A percentile compares a stretch with the other conserved stretches of the same genome.
These are phyloP conservation scores for Diadema setosum DNA, from an alignment of 35 echinoderm and acorn worm genomes.

Conservation along the genomic window DNA sequence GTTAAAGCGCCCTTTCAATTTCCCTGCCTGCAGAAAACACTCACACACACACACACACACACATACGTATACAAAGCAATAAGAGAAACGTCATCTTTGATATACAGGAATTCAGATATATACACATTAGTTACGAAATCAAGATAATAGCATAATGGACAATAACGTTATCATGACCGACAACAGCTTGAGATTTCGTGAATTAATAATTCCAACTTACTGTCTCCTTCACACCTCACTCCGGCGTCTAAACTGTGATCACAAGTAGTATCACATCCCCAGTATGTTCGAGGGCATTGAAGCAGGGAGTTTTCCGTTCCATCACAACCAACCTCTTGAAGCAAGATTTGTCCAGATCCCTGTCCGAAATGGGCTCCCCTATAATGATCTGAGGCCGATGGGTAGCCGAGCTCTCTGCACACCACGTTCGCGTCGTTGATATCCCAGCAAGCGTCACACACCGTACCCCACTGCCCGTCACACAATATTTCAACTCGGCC, in stretches of 20 bases:
- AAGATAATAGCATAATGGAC: too few relatives aligned
- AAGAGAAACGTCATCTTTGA: too few relatives aligned
- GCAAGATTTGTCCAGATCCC: constrained; percentile 2
- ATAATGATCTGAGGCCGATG: neutral
- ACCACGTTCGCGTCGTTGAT: constrained; percentile 26
- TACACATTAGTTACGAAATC: too few relatives aligned
- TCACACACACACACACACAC: too few relatives aligned
- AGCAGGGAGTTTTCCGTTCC: neutral
- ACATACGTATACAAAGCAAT: too few relatives aligned
- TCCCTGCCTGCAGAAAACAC: too few relatives aligned
- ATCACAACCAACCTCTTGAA: constrained; percentile 39
- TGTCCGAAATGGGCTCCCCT: neutral
- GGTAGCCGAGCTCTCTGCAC: constrained; percentile 28
- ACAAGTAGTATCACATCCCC: neutral
- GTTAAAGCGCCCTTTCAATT: too few relatives aligned
- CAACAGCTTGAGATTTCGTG: too few relatives aligned
- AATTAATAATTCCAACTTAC: too few relatives aligned
- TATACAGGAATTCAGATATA: too few relatives aligned
- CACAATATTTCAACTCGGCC: constrained; percentile 47
- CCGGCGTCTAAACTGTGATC: constrained; percentile 42
- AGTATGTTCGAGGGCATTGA: neutral
- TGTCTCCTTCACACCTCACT: constrained; percentile 7
- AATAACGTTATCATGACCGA: too few relatives aligned
- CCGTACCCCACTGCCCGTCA: constrained; percentile 7
- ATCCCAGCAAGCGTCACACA: constrained; percentile 39